These are phyloP conservation scores for Serrognathus titanus DNA, from an alignment of 2,888 invertebrate genomes.

Conservation along the genomic window DNA sequence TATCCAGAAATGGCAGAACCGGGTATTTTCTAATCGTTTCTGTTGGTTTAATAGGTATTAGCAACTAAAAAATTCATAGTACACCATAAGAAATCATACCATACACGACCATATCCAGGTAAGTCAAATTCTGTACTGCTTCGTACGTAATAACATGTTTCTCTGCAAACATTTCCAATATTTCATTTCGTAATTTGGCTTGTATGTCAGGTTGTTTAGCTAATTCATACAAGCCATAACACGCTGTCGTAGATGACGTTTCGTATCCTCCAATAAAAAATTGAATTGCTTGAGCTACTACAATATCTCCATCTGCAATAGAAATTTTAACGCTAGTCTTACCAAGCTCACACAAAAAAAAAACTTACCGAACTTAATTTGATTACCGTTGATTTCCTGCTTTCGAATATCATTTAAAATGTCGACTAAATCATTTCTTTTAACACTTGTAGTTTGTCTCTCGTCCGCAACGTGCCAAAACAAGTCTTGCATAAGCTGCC, in stretches of 20 bases:
- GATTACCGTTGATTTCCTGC: too few relatives aligned
- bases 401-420: slow-evolving; percentile 50
- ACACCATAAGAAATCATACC: slow-evolving; percentile 2
- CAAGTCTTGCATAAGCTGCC: slow-evolving; percentile 9
- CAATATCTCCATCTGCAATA: slow-evolving; percentile 3
- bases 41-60: not conserved
- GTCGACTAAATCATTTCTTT: slow-evolving; percentile 57
- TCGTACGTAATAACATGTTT: slow-evolving; percentile 9
- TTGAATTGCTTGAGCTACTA: slow-evolving; percentile 5
- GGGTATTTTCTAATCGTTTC: slow-evolving; percentile 16
- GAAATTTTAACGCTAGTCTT: not conserved
- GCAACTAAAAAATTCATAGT: too few relatives aligned
- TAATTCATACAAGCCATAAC: slow-evolving; percentile 9
- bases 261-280: slow-evolving; percentile 13
- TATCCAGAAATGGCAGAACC: slow-evolving; percentile 7
- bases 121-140: slow-evolving; percentile 8
- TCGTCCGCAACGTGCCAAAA: slow-evolving; percentile 12
- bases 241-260: slow-evolving; percentile 6
- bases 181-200: slow-evolving; percentile 5
- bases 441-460: slow-evolving; percentile 19
- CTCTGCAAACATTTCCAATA: not conserved
- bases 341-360: too few relatives aligned
- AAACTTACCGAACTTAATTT: too few relatives aligned
- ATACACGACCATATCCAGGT: slow-evolving; percentile 10
- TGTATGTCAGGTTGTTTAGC: slow-evolving; percentile 12